phyloP scores from a whole-genome alignment of 2,113 vertebrate species.

The Thunnus thynnus region DNA sequence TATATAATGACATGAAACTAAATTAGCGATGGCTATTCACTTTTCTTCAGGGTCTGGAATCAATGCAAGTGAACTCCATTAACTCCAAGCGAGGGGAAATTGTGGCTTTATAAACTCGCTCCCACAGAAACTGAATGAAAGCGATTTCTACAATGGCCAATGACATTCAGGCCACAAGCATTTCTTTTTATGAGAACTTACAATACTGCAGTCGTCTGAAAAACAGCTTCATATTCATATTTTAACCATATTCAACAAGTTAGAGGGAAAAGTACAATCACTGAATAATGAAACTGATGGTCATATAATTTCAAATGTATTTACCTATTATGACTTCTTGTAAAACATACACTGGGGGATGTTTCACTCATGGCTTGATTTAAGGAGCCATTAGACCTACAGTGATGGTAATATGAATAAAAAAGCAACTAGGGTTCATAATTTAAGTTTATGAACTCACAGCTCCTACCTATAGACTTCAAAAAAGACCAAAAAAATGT shows the following conservation, averaged over 20 bases:
- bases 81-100: constrained; percentile 51
- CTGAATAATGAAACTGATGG: constrained; percentile 24
- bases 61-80: constrained; percentile 69
- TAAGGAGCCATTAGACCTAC: constrained; percentile 31
- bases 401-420: constrained; percentile 40
- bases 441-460: constrained; percentile 50
- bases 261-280: constrained; percentile 13
- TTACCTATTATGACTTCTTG: constrained; percentile 43
- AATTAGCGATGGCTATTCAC: constrained; percentile 60
- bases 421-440: constrained; percentile 14
- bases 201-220: constrained; percentile 39
- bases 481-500: constrained; percentile 9
- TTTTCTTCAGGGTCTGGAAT: constrained; percentile 61
- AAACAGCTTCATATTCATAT: constrained; percentile 21
- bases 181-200: constrained; percentile 30
- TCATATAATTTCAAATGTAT: constrained; percentile 56
- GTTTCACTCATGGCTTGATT: constrained; percentile 47
- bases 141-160: constrained; percentile 48
- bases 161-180: constrained; percentile 25
- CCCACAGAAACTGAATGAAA: constrained; percentile 52
- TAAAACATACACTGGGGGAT: constrained; percentile 28
- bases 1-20: constrained; percentile 54
- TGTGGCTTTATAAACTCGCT: constrained; percentile 64
- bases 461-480: constrained; percentile 25
- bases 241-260: constrained; percentile 39